Evolutionary conservation across 2,797 vertebrate genomes (phyloP).

Genomic region (Menidia menidia): DNA sequence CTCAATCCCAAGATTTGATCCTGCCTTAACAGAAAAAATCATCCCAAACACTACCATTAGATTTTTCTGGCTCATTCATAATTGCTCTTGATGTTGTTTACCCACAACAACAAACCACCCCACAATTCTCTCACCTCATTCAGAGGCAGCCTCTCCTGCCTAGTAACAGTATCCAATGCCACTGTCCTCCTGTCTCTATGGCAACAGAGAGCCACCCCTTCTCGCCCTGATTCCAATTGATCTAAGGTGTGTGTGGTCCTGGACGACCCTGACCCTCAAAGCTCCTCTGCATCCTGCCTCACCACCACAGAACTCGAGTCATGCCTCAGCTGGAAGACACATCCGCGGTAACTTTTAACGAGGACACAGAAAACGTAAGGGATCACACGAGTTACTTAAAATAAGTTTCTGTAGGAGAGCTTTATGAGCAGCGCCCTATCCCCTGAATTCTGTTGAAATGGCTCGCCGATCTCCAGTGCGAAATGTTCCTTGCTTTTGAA

Average conservation of each 20-base stretch:
- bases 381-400: not conserved
- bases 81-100: conserved; percentile 46
- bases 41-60: not conserved
- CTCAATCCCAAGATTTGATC: not conserved
- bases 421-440: not conserved
- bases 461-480: not conserved
- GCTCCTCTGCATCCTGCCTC: conserved; percentile 18
- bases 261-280: conserved; percentile 54
- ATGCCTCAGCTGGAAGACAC: not conserved
- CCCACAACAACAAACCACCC: conserved; percentile 49
- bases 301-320: not conserved
- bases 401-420: not conserved
- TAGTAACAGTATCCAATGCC: conserved; percentile 81
- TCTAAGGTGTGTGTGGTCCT: conserved; percentile 52
- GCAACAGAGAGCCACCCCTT: conserved; percentile 76
- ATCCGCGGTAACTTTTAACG: not conserved
- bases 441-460: not conserved
- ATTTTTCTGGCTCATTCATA: not conserved
- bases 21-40: not conserved
- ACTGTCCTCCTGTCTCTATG: conserved; percentile 84
- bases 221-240: conserved; percentile 61
- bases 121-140: conserved; percentile 38
- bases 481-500: not conserved
- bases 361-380: not conserved
- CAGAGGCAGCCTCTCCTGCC: conserved; percentile 70